phyloP scores from a whole-genome alignment of 1,140 invertebrate genomes.

The Orius laevigatus region DNA sequence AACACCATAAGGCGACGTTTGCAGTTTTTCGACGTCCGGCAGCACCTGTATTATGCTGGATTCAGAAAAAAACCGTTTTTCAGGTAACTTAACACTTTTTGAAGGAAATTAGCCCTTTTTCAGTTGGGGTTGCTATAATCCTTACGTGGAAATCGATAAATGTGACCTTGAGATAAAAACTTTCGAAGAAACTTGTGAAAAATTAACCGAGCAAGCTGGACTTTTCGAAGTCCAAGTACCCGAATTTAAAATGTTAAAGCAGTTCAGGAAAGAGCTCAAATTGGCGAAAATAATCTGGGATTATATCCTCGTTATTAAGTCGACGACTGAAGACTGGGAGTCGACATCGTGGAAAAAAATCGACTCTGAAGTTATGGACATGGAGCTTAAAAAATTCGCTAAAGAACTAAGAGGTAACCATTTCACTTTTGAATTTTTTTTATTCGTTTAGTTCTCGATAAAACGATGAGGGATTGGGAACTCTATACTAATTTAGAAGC shows the following conservation, averaged over 20 bases:
- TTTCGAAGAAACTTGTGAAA: conserved; percentile 51
- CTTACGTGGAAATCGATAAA: conserved; percentile 59
- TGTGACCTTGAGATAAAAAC: conserved; percentile 45
- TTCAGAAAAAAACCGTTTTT: conserved; percentile 51
- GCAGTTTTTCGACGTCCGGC: conserved; percentile 61
- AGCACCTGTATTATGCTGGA: conserved; percentile 52
- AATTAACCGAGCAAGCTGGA: conserved; percentile 52
- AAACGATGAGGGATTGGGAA: conserved; percentile 70
- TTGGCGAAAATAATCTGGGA: conserved; percentile 77
- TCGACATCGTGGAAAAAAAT: conserved; percentile 82
- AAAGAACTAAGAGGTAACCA: conserved; percentile 54
- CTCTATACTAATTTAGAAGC: conserved; percentile 52
- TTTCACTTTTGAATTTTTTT: conserved; percentile 6
- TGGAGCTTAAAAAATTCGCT: conserved; percentile 81
- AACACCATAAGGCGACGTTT: conserved; percentile 46
- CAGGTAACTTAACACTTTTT: conserved; percentile 30
- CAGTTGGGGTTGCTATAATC: conserved; percentile 44
- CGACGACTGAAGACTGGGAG: conserved; percentile 79
- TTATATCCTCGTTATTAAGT: conserved; percentile 64
- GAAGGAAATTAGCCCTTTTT: neutral
- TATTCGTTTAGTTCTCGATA: conserved; percentile 47
- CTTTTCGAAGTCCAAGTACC: conserved; percentile 75
- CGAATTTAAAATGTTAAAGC: conserved; percentile 61
- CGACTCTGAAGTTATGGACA: conserved; percentile 85
- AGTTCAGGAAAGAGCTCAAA: conserved; percentile 58